Base-by-base conservation (phyloP, 92 coral and sea anemone species). In the Porites rus region DNA sequence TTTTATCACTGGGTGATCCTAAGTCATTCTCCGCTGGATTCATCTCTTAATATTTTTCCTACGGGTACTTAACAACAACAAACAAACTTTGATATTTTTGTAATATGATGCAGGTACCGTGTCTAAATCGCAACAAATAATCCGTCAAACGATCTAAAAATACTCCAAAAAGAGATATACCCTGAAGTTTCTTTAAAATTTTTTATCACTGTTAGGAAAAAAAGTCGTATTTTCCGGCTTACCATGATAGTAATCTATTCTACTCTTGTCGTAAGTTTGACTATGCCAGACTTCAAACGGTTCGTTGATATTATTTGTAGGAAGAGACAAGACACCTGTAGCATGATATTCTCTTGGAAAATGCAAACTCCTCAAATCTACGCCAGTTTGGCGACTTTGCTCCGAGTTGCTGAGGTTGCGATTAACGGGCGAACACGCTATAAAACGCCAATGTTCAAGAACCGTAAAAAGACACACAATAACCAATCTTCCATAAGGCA, bases 201-300 rank as follows among this genome's bases (percentile, higher is more conserved):
- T 11, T 20, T 22, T 69, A 5, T 2, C 16, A 51, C 20, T 14
- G 16, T 52, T 18, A 22, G 24, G 20, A 65, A 73, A 5, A 18
- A 13, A 28, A 69, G 69, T 38, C 11, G 14, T 54, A 38, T 38
- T 38, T 51, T 24, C 21, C 13, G 7, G 70, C 98, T 79, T 91
- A 96, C 99, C 99, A 17, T 93, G 67, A 77, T 96, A 96, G 80
- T 96, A 96, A 73, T 96, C 99, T 17, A 96, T 96, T 53, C 99
- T 73, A 54, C 99, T 96, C 81, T 84, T 91, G 69, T 81, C 91
- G 58, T 84, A 79, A 14, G 91, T 88, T 67, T 90, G 86, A 58
- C 98, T 95, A 83, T 93, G 94, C 99, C 99, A 96, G 25, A 84
- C 92, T 66, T 93, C 98, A 86, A 96, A 94, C 79, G 99, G 99